Base-by-base conservation (phyloP, 2,797 vertebrate species). In the Phataginus tricuspis region DNA sequence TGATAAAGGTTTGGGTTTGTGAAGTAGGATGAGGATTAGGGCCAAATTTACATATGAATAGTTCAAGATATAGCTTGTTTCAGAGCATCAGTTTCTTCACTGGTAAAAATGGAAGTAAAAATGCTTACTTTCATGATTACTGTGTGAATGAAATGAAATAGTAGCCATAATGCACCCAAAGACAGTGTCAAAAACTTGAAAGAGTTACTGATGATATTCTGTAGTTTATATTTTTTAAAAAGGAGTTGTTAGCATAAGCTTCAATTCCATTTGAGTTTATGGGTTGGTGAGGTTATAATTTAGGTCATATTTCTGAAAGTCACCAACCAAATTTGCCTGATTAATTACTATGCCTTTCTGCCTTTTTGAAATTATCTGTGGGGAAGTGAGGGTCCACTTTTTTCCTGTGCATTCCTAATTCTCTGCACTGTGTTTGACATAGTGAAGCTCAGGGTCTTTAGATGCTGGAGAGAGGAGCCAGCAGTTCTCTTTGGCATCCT, bases 341-440 rank as follows among this genome's bases (percentile, higher is more conserved):
- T 95, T 69, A 57, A 83, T 64, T 90, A 21, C 1, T 15, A 21
- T 45, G 49, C 1, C 29, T 11, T 45, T 97, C 8, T 71, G 10
- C 68, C 19, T 66, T 75, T 71, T 53, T 89, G 39, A 82, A 71
- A 90, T 39, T 83, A 29, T 74, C 21, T 34, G 4, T 57, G 5
- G 2, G 7, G 2, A 19, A 79, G 8, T 0, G 34, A 34, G 7
- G 6, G 5, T 10, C 0, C 9, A 61, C 27, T 86, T 29, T 53
- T 29, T 77, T 15, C 75, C 27, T 77, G 86, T 69, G 25, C 53
- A 82, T 0, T 59, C 25, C 77, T 85, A 88, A 53, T 8, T 94
- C 86, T 95, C 66, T 72, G 69, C 95, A 72, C 68, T 77, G 3
- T 93, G 9, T 66, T 94, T 97, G 74, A 93, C 55, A 78, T 14